phyloP scores from a whole-genome alignment of 2,113 vertebrate genomes.

The Scortum barcoo region DNA sequence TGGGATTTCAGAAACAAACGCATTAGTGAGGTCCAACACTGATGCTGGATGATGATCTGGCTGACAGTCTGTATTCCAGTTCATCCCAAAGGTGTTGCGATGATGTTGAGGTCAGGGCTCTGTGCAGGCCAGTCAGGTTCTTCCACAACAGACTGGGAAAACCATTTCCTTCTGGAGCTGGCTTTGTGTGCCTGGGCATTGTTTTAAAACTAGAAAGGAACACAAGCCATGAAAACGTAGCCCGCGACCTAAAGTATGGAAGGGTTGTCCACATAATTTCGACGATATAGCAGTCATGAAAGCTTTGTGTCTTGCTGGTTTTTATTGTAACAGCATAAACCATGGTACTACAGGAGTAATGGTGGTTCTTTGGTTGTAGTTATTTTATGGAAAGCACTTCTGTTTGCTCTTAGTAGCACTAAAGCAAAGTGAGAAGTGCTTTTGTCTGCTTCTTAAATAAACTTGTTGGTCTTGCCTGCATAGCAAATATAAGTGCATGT shows the following conservation, averaged over 20 bases:
- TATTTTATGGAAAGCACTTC: background rate
- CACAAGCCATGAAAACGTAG: background rate
- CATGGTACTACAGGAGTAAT: background rate
- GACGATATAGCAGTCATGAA: background rate
- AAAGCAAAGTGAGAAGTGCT: slow-evolving; percentile 4
- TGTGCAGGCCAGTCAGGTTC: background rate
- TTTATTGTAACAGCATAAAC: slow-evolving; percentile 25
- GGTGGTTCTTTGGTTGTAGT: background rate
- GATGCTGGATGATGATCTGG: background rate
- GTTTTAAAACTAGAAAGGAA: background rate
- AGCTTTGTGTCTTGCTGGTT: slow-evolving; percentile 25
- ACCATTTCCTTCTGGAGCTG: background rate
- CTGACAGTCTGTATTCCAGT: background rate
- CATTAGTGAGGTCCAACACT: background rate
- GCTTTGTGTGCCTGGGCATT: background rate
- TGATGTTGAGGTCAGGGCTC: background rate
- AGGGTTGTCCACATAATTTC: background rate
- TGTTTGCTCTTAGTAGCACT: slow-evolving; percentile 8
- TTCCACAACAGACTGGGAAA: background rate
- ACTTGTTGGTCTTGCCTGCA: slow-evolving; percentile 25
- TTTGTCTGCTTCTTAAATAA: slow-evolving; percentile 17
- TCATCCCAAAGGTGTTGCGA: background rate
- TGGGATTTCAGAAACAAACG: background rate
- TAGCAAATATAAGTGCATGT: slow-evolving; percentile 70
- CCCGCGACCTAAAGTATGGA: background rate